Percentiles rank a stretch among this genome's conserved stretches.
Evolutionary conservation across 2,797 vertebrate species (phyloP).

Genomic region (Oreochromis mossambicus): DNA sequence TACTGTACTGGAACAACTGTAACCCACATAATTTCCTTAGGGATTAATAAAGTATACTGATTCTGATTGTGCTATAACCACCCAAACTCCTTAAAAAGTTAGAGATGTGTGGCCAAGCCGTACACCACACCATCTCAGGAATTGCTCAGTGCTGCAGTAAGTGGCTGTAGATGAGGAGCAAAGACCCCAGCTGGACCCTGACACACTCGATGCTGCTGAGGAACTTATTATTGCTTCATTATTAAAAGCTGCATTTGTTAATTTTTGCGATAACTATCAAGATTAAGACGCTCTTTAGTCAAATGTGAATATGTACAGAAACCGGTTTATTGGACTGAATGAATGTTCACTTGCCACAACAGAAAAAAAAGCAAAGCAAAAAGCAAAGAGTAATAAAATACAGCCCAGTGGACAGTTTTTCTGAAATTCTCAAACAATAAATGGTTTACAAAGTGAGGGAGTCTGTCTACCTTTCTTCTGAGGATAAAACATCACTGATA

Average conservation of each 20-base stretch:
- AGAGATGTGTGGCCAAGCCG: background rate
- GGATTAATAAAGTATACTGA: background rate
- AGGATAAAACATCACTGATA: conserved; percentile 21
- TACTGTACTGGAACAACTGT: background rate
- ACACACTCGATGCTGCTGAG: background rate
- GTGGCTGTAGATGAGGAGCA: background rate
- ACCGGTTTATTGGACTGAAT: conserved; percentile 65
- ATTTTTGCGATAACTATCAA: background rate
- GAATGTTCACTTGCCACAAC: conserved; percentile 27
- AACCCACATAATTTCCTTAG: background rate
- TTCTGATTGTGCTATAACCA: background rate
- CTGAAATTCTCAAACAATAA: conserved; percentile 20
- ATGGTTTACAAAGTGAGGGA: conserved; percentile 54
- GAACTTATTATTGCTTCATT: background rate
- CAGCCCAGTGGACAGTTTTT: conserved; percentile 26
- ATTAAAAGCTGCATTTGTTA: background rate
- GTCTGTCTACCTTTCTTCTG: background rate
- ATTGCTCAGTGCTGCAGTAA: background rate
- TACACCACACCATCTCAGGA: background rate
- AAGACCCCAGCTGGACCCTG: background rate
- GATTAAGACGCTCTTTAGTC: background rate
- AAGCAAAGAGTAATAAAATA: conserved; percentile 35
- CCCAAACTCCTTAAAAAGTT: background rate
- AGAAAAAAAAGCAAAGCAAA: conserved; percentile 41
- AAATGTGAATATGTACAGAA: conserved; percentile 65